phyloP scores from a whole-genome alignment of 2,113 vertebrate species.

The Grantiella picta region DNA sequence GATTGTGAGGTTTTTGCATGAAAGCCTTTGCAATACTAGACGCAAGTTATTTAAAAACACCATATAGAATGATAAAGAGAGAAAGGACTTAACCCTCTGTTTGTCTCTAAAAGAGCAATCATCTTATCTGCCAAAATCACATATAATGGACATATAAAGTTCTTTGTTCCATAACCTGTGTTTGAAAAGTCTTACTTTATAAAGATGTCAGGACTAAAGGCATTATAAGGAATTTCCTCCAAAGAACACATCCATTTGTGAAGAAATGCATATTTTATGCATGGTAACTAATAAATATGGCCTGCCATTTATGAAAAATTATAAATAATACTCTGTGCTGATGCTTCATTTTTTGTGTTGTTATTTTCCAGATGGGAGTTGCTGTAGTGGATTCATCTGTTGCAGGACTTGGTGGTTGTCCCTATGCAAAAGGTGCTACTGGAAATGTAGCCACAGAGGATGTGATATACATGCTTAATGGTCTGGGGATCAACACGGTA shows the following conservation, averaged over 20 bases:
- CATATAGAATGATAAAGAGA: background rate
- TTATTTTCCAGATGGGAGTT: constrained; percentile 89
- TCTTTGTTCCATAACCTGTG: background rate
- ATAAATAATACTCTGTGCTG: constrained; percentile 7
- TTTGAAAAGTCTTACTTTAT: background rate
- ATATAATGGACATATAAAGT: background rate
- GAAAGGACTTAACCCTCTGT: background rate
- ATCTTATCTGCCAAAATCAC: background rate
- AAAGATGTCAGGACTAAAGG: background rate
- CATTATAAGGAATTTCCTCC: background rate
- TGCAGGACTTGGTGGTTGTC: constrained; percentile 91
- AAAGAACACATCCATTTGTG: background rate
- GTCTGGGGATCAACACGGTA: constrained; percentile 91
- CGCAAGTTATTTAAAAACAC: background rate
- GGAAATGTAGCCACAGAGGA: constrained; percentile 96
- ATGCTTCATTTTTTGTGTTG: background rate
- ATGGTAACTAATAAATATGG: background rate
- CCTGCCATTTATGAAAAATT: background rate
- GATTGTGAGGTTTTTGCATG: background rate
- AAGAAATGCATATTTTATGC: background rate
- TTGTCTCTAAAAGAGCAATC: background rate
- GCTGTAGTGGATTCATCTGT: constrained; percentile 90
- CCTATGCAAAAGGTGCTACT: constrained; percentile 90
- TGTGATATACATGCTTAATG: constrained; percentile 92
- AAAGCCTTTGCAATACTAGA: background rate